Evolutionary conservation across 1,140 invertebrate genomes (phyloP).

Genomic region (Forficula auricularia): DNA sequence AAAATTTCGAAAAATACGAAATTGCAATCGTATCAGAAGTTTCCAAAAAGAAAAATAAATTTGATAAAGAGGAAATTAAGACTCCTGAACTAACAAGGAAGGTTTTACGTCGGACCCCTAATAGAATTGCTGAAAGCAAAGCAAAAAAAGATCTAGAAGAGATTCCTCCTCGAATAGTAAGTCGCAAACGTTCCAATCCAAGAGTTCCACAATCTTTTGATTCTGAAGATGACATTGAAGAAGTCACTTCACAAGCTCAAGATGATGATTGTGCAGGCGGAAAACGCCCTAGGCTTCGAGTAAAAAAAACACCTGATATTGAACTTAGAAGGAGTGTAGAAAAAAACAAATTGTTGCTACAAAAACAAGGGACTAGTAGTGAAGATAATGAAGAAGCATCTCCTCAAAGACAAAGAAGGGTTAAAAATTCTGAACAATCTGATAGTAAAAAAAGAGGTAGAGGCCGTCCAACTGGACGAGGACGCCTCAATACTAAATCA

Average conservation of each 20-base stretch:
- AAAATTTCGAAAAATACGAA: constrained; percentile 19
- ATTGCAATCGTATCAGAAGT: constrained; percentile 18
- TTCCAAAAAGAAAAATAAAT: constrained; percentile 13
- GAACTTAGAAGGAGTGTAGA: constrained; percentile 36
- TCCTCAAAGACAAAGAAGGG: background rate
- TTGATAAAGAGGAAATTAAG: constrained; percentile 4
- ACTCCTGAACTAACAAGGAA: too few species aligned
- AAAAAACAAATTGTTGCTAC: constrained; percentile 25
- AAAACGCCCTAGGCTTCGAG: constrained; percentile 33
- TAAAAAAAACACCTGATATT: constrained; percentile 29
- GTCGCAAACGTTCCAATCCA: constrained; percentile 5
- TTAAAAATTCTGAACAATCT: background rate
- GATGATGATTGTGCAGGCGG: constrained; percentile 26
- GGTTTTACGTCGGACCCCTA: too few species aligned
- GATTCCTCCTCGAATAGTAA: background rate
- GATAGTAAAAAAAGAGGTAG: background rate
- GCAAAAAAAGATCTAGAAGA: constrained; percentile 2
- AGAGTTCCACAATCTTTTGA: constrained; percentile 6
- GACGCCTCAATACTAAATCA: too few species aligned
- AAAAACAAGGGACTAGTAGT: constrained; percentile 2
- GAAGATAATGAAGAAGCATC: constrained; percentile 10
- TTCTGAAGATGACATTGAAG: constrained; percentile 27
- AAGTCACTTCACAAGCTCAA: constrained; percentile 11
- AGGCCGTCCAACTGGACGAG: too few species aligned
- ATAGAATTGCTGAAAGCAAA: constrained; percentile 5